Conservation (phyloP, 2,113 vertebrate species). For the Rattus rattus region DNA sequence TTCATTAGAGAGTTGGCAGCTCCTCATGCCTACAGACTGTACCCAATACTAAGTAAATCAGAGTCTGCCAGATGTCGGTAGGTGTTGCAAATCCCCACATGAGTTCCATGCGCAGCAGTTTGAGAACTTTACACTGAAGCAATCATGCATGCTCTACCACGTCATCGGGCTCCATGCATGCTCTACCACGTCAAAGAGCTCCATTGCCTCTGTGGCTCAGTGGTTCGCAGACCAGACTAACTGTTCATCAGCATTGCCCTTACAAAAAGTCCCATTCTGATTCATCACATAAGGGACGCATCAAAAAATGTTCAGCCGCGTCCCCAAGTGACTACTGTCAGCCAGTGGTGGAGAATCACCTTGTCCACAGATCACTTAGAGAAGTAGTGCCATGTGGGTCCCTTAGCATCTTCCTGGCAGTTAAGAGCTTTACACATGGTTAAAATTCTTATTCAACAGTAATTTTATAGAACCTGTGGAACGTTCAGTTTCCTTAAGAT, state of each 20-base stretch:
- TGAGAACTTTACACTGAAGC: neutral
- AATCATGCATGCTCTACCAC: neutral
- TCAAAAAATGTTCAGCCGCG: neutral
- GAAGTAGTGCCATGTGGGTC: no score
- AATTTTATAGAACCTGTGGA: neutral
- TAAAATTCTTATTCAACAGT: neutral
- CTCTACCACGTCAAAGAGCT: neutral
- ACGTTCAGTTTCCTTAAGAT: constrained; percentile 14
- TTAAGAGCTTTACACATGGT: constrained; percentile 4
- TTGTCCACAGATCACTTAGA: neutral
- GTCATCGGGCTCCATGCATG: no score
- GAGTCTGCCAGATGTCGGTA: neutral
- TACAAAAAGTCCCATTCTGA: neutral
- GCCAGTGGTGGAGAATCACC: neutral
- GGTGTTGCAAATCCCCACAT: neutral
- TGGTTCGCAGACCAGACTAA: neutral
- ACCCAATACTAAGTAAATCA: neutral
- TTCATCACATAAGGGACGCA: neutral
- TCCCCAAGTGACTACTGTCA: neutral
- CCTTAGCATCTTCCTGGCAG: neutral
- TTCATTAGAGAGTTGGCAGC: neutral
- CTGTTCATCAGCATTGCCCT: neutral
- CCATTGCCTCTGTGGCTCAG: neutral
- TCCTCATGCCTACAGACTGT: neutral
- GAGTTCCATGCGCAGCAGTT: neutral